phyloP scores from a whole-genome alignment of 2,888 invertebrate species.

The Luperina testacea region DNA sequence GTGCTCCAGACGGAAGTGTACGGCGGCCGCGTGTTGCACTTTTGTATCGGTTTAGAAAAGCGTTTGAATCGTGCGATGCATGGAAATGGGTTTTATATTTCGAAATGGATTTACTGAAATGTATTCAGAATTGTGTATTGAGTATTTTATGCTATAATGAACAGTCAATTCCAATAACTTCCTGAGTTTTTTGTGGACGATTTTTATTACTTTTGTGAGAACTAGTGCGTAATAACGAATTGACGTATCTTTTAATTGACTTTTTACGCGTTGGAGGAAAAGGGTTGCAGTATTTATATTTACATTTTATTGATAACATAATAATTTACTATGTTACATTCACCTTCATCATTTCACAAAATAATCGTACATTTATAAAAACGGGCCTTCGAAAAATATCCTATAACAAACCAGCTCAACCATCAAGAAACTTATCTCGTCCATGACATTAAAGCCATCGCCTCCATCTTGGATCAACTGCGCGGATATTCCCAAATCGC shows the following conservation, averaged over 20 bases:
- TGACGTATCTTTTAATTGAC: slow-evolving; percentile 48
- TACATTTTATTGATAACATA: background rate
- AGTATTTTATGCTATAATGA: slow-evolving; percentile 59
- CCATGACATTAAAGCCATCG: slow-evolving; percentile 38
- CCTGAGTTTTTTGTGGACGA: slow-evolving; percentile 31
- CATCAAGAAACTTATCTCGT: slow-evolving; percentile 34
- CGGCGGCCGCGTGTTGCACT: slow-evolving; percentile 62
- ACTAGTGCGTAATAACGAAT: slow-evolving; percentile 54
- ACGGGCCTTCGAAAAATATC: background rate
- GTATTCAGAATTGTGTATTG: slow-evolving; percentile 55
- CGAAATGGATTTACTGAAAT: slow-evolving; percentile 59
- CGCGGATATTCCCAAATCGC: slow-evolving; percentile 44
- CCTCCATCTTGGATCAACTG: slow-evolving; percentile 35
- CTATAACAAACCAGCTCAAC: slow-evolving; percentile 17
- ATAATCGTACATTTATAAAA: background rate
- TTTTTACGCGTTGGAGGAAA: slow-evolving; percentile 16
- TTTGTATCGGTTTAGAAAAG: slow-evolving; percentile 67
- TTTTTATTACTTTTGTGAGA: slow-evolving; percentile 52
- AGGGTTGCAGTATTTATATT: background rate
- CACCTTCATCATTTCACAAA: background rate
- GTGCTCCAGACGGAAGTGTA: slow-evolving; percentile 64
- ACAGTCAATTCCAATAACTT: slow-evolving; percentile 46
- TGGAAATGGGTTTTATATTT: slow-evolving; percentile 61
- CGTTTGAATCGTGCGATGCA: slow-evolving; percentile 58
- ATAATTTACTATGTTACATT: background rate